phyloP scores from a whole-genome alignment of 2,113 vertebrate species.

The Tachycineta bicolor region DNA sequence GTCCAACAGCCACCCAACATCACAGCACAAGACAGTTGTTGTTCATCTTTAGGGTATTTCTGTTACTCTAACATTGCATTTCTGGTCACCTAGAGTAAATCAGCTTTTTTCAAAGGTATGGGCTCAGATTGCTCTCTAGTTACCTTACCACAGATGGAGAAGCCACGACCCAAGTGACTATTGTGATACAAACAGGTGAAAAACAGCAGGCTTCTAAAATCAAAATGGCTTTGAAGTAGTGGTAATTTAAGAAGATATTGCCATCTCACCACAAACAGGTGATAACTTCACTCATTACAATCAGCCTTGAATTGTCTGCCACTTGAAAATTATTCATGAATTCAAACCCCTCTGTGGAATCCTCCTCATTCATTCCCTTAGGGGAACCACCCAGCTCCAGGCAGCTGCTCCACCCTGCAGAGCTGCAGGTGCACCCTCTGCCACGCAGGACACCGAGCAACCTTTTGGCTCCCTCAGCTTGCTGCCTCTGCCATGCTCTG shows the following conservation, averaged over 20 bases:
- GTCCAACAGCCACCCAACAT: neutral
- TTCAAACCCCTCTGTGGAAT: rapidly evolving
- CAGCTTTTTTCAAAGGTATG: neutral
- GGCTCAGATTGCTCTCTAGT: neutral
- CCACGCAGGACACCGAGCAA: rapidly evolving
- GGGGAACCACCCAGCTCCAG: neutral
- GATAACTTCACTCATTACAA: neutral
- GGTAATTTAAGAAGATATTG: neutral
- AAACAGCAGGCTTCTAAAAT: neutral
- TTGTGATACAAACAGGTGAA: neutral
- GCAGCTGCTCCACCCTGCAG: neutral
- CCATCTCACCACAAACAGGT: neutral
- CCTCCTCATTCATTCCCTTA: neutral
- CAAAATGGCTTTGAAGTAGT: neutral
- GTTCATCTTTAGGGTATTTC: neutral
- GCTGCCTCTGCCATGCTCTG: rapidly evolving
- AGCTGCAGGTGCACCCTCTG: neutral
- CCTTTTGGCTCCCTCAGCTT: neutral
- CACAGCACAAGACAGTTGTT: rapidly evolving
- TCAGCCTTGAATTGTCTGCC: neutral
- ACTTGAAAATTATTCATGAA: rapidly evolving
- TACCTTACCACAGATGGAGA: neutral
- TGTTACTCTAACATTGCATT: neutral
- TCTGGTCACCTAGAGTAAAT: neutral
- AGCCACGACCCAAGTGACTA: neutral